Base-by-base conservation (phyloP, 2,888 invertebrate species). In the Euproctis similis region DNA sequence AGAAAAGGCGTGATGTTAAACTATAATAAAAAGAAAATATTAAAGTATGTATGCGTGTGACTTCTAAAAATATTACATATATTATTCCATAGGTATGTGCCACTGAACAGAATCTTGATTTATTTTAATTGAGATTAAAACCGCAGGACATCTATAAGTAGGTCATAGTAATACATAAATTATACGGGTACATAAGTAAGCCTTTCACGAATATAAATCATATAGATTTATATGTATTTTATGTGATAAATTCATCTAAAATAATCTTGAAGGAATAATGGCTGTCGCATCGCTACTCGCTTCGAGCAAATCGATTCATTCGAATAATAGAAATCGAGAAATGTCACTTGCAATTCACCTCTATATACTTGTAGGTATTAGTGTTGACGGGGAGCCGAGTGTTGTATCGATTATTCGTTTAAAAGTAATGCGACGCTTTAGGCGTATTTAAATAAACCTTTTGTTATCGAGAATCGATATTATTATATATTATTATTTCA, bases 361-460 rank as follows among this genome's bases (percentile, higher is more conserved):
- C 65, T 67, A 71, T 70, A 65, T 63, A 58, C 72, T 67, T 63
- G 62, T 64, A 65, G 66, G 59, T 59, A 66, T 57, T 54, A 50
- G 50, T 53, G 63, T 52, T 65, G 70, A 68, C 66, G 56, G 56
- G 58, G 46, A 53, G 65, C 64, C 53, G 62, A 65, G 64, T 67
- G 63, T 52, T 66, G 69, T 65, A 71, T 75, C 62, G 68, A 71
- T 70, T 73, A 67, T 64, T 58, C 56, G 58, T 51, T 51, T 57
- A 55, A 63, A 59, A 63, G 47, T 54, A 67, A 70, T 70, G 64
- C 47, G 36, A 44, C 42, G 67, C 73, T 64, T 35, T 39, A 32
- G 62, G 73, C 69, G 34, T 58, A 46, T 46, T 58, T 59, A 62
- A 64, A 65, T 67, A 66, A 54, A 53, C 39, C 26, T 42, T 35